These are phyloP conservation scores for Agrilus planipennis DNA, from an alignment of 1,140 invertebrate species.

Conservation along the genomic window DNA sequence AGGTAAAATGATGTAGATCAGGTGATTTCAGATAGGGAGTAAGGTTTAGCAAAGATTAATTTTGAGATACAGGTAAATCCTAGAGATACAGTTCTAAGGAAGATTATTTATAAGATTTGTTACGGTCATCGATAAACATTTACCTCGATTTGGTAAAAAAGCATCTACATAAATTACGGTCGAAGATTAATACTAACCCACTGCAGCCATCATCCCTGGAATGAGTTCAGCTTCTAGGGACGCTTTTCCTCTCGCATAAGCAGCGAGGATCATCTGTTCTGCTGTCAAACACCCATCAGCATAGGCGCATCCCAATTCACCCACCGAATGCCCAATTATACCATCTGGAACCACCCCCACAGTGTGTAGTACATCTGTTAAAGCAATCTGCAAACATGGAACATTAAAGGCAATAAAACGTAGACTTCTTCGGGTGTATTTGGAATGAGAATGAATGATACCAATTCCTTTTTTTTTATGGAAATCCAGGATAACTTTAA, in stretches of 20 bases:
- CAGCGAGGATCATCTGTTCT: conserved; percentile 70
- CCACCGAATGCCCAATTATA: conserved; percentile 81
- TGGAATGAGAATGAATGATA: too few relatives aligned
- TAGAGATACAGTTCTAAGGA: neutral
- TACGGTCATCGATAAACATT: too few relatives aligned
- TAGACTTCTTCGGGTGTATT: too few relatives aligned
- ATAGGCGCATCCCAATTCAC: conserved; percentile 81
- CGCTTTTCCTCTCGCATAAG: conserved; percentile 76
- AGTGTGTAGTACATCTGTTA: conserved; percentile 62
- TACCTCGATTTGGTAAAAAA: too few relatives aligned
- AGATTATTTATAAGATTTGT: neutral
- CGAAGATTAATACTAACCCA: conserved; percentile 42
- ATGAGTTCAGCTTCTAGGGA: conserved; percentile 67
- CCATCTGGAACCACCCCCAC: conserved; percentile 68
- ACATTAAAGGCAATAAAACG: too few relatives aligned
- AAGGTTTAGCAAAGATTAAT: neutral
- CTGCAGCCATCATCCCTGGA: conserved; percentile 73
- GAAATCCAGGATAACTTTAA: too few relatives aligned
- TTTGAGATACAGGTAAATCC: neutral
- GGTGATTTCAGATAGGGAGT: neutral
- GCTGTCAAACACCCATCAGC: conserved; percentile 74
- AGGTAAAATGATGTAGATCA: neutral
- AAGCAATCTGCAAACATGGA: conserved; percentile 58
- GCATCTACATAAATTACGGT: too few relatives aligned
- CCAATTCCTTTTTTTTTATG: too few relatives aligned